Evolutionary conservation across 2,797 vertebrate species (phyloP).

Genomic region (Micropoecilia bifurca): DNA sequence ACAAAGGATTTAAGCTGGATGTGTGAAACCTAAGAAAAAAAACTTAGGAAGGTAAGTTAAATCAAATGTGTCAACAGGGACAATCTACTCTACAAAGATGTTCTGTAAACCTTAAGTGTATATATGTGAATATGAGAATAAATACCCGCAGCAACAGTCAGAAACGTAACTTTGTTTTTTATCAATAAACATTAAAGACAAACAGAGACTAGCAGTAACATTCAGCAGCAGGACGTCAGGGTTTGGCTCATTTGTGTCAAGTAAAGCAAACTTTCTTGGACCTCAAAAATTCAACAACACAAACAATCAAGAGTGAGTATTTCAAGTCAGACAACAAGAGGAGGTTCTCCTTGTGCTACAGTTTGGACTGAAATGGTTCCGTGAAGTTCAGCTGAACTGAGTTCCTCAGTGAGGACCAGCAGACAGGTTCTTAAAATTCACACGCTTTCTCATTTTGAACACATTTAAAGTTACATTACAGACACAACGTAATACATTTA

Average conservation of each 20-base stretch:
- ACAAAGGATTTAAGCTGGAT: no score
- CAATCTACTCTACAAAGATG: no score
- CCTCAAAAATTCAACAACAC: background rate
- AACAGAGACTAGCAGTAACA: constrained; percentile 7
- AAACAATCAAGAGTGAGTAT: background rate
- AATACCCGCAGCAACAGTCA: background rate
- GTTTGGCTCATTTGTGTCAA: constrained; percentile 36
- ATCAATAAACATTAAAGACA: background rate
- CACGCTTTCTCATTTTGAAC: background rate
- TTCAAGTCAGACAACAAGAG: constrained; percentile 13
- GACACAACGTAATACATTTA: background rate
- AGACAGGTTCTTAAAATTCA: background rate
- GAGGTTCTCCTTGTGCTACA: background rate
- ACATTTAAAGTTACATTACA: background rate
- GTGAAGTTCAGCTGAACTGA: background rate
- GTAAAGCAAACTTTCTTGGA: constrained; percentile 23
- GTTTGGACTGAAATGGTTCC: background rate
- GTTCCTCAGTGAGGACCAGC: background rate
- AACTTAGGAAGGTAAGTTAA: no score
- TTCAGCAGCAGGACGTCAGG: background rate
- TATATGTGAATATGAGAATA: background rate
- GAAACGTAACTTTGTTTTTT: background rate
- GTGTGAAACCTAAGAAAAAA: no score
- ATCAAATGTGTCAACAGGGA: no score
- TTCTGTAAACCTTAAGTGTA: no score